A percentile compares a stretch with the other conserved stretches of the same genome.
Evolutionary conservation across 2,888 invertebrate species (phyloP).

Genomic region (Timandra comae): DNA sequence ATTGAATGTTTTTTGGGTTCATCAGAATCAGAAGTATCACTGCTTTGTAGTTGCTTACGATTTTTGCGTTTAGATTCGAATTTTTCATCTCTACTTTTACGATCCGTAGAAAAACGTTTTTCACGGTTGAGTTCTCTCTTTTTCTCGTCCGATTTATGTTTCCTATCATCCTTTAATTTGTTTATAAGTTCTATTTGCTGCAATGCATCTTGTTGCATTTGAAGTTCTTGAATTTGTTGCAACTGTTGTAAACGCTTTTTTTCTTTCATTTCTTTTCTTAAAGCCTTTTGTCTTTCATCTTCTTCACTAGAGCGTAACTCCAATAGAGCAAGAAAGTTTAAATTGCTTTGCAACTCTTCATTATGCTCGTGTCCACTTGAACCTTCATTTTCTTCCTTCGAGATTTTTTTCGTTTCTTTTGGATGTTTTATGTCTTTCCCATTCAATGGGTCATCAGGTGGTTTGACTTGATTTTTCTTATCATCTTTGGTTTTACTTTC

Average conservation of each 20-base stretch:
- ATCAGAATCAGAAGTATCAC: constrained; percentile 84
- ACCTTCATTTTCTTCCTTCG: constrained; percentile 33
- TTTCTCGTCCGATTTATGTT: constrained; percentile 57
- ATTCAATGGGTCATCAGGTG: constrained; percentile 57
- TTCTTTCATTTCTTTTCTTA: constrained; percentile 75
- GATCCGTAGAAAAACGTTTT: constrained; percentile 69
- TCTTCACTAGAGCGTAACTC: constrained; percentile 78
- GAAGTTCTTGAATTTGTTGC: constrained; percentile 68
- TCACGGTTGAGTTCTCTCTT: constrained; percentile 65
- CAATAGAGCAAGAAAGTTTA: constrained; percentile 76
- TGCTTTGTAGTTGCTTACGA: constrained; percentile 71
- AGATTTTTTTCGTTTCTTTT: constrained; percentile 43
- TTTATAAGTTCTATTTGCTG: constrained; percentile 54
- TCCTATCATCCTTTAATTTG: constrained; percentile 65
- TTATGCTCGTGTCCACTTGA: constrained; percentile 30
- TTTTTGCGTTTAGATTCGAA: constrained; percentile 59
- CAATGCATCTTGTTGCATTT: constrained; percentile 66
- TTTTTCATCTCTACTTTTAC: constrained; percentile 72
- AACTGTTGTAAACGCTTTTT: constrained; percentile 72
- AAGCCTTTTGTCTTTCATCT: constrained; percentile 75
- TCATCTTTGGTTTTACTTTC: constrained; percentile 79
- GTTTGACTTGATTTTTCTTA: constrained; percentile 73
- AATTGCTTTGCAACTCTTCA: constrained; percentile 66
- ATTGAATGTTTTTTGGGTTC: constrained; percentile 93
- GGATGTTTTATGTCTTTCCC: constrained; percentile 31